These are phyloP conservation scores for Hermodice carunculata DNA, from an alignment of 2,888 invertebrate species.

Conservation along the genomic window DNA sequence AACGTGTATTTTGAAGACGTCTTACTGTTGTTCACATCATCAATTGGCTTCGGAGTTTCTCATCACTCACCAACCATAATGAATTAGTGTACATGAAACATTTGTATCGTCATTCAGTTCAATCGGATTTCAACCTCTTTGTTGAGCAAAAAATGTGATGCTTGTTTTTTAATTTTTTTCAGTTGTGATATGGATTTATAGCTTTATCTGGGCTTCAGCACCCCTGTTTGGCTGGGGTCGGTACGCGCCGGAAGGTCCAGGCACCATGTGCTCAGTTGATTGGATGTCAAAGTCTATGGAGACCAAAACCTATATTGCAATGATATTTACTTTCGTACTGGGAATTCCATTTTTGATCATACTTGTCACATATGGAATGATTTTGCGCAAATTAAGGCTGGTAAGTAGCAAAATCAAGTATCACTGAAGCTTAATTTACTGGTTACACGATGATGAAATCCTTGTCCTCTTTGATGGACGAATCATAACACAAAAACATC, in stretches of 20 bases:
- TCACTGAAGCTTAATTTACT: background rate
- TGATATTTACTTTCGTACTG: background rate
- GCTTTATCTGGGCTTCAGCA: constrained; percentile 2
- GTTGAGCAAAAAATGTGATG: too few relatives aligned
- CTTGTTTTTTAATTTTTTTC: too few relatives aligned
- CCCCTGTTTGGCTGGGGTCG: constrained; percentile 17
- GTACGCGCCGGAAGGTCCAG: constrained; percentile 11
- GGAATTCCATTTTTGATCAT: constrained; percentile 4
- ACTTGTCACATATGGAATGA: background rate
- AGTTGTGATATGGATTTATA: constrained; percentile 8
- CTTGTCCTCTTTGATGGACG: too few relatives aligned
- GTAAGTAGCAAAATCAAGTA: too few relatives aligned
- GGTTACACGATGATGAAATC: background rate
- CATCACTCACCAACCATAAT: too few relatives aligned
- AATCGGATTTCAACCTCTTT: too few relatives aligned
- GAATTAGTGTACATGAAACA: too few relatives aligned
- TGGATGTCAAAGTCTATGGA: background rate
- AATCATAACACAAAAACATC: too few relatives aligned
- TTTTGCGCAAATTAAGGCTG: constrained; percentile 11
- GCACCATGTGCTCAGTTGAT: constrained; percentile 17
- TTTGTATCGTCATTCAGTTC: too few relatives aligned
- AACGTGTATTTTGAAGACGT: too few relatives aligned
- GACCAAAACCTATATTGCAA: background rate
- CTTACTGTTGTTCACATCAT: too few relatives aligned
- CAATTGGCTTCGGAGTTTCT: too few relatives aligned